Percentiles rank a stretch among this genome's conserved stretches.
phyloP scores from a whole-genome alignment of 1,140 invertebrate species.

The Reticulitermes speratus region DNA sequence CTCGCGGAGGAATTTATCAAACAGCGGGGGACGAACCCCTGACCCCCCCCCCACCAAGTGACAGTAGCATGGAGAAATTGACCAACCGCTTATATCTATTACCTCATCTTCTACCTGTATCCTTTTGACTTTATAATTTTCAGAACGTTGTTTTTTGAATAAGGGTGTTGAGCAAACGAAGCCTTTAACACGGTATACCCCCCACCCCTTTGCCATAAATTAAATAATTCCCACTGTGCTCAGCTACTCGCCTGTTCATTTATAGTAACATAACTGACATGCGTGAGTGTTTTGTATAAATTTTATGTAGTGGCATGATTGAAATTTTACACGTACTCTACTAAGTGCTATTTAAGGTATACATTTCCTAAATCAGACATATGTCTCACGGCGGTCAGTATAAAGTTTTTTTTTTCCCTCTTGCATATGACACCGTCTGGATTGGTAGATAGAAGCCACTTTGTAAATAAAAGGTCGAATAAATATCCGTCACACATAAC shows the following conservation, averaged over 20 bases:
- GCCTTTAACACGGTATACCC: not conserved
- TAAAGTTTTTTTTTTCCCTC: too few relatives aligned
- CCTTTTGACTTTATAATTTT: not conserved
- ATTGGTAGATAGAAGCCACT: too few relatives aligned
- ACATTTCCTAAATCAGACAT: too few relatives aligned
- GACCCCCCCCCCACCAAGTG: not conserved
- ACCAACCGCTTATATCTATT: not conserved
- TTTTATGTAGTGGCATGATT: too few relatives aligned
- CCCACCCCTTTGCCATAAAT: not conserved
- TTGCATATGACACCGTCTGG: too few relatives aligned
- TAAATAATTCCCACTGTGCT: not conserved
- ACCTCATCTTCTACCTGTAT: not conserved
- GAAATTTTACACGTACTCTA: too few relatives aligned
- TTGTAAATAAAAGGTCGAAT: too few relatives aligned
- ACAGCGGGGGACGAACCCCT: not conserved
- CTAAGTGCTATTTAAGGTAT: too few relatives aligned
- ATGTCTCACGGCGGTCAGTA: too few relatives aligned
- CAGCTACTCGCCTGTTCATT: not conserved
- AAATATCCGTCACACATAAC: too few relatives aligned
- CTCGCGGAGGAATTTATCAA: conserved; percentile 1
- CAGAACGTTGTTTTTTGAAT: not conserved
- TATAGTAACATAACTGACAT: not conserved
- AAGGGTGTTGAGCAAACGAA: not conserved
- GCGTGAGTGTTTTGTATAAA: not conserved
- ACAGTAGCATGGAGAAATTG: conserved; percentile 11